Base-by-base conservation (phyloP, 2,797 vertebrate genomes). In the Cheirogaleus major region DNA sequence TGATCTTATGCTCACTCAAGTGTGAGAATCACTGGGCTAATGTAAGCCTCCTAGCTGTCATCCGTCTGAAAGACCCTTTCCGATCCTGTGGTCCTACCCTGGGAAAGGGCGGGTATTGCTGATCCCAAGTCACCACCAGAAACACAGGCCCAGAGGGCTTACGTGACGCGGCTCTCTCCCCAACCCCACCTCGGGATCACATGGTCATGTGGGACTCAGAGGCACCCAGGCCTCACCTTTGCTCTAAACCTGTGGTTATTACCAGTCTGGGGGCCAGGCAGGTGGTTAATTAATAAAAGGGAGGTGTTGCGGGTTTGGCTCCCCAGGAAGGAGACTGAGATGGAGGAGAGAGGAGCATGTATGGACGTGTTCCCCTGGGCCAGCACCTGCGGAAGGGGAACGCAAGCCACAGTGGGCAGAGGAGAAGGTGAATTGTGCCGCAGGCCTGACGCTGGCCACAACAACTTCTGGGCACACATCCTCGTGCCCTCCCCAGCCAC, bases 361-460 rank as follows among this genome's bases (percentile, higher is more conserved):
- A 38, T 17, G 27, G 30, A 55, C 15, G 0, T 2, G 15, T 1
- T 17, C 23, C 63, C n/a, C 18, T 5, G 43, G 48, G 67, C 17
- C 70, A 57, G 48, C 4, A 1, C 5, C 83, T 35, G 22, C 3
- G 35, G 72, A 41, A 52, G 57, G 9, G 45, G 15, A n/a, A 35
- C 61, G n/a, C 48, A 5, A 27, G 17, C 30, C 23, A 43, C 55
- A 14, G 10, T 0, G 10, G 22, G 22, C 48, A 35, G 35, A 43
- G 63, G 30, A 41, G 57, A 22, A 3, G 20, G 5, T 1, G 20
- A 35, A 35, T 8, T 11, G 0, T 0, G 32, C 22, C 3, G 13
- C 57, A 4, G 30, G 38, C 18, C 17, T 11, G 1, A 23, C 7
- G 25, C 0, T 1, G 15, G 43, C 38, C 1, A 0, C 25, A 11